phyloP scores from a whole-genome alignment of 2,888 invertebrate species.

The Salticus scenicus region DNA sequence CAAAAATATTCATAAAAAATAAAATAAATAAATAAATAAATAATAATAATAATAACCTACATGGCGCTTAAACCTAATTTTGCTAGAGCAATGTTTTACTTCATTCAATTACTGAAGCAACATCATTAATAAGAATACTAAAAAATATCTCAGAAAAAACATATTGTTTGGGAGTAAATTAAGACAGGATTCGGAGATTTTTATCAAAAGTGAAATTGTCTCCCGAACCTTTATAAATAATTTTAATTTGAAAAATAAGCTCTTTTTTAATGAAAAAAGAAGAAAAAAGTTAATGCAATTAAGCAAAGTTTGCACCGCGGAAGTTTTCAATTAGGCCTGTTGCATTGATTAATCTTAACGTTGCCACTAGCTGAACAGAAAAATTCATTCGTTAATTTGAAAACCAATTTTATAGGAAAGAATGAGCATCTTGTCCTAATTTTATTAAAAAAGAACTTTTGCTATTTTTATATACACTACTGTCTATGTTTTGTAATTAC shows the following conservation, averaged over 20 bases:
- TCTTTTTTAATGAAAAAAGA: not conserved
- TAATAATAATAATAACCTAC: too few species aligned
- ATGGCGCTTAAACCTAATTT: not conserved
- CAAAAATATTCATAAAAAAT: too few species aligned
- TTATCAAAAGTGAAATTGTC: slow-evolving; percentile 16
- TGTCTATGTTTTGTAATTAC: too few species aligned
- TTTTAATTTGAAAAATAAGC: not conserved
- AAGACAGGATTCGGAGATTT: not conserved
- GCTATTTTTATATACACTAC: too few species aligned
- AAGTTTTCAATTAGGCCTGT: slow-evolving; percentile 19
- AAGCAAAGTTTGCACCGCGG: slow-evolving; percentile 6
- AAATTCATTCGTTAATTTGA: not conserved
- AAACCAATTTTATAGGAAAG: not conserved
- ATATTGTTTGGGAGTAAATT: not conserved
- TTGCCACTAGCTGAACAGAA: not conserved
- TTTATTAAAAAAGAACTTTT: not conserved
- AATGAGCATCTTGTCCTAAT: slow-evolving; percentile 2
- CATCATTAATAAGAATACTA: not conserved
- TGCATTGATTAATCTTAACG: not conserved
- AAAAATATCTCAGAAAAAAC: not conserved
- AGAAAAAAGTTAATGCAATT: not conserved
- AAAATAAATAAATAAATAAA: too few species aligned
- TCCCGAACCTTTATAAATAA: not conserved
- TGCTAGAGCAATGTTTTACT: not conserved
- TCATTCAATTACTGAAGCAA: not conserved